Percentiles rank a stretch among this genome's conserved stretches.
These are phyloP conservation scores for Lophotis ruficrista DNA, from an alignment of 2,113 vertebrate species.

Conservation along the genomic window DNA sequence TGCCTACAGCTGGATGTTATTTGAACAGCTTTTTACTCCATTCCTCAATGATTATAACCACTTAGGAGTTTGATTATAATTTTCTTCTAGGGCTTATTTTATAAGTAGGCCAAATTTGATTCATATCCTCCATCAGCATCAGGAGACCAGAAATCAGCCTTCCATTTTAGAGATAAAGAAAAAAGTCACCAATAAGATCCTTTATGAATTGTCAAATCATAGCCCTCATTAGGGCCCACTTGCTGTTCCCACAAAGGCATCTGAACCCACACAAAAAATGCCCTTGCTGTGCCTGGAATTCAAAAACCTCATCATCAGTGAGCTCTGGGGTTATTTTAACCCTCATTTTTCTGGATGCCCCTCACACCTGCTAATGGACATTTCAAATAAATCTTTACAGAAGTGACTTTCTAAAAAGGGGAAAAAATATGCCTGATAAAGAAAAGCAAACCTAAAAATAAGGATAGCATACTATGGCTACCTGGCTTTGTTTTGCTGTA, in stretches of 20 bases:
- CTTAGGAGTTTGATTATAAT: constrained; percentile 53
- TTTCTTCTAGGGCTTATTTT: constrained; percentile 59
- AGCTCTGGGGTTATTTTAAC: neutral
- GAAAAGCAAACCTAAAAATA: neutral
- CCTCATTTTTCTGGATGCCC: neutral
- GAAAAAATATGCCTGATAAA: neutral
- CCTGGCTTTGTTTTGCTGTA: neutral
- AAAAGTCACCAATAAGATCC: neutral
- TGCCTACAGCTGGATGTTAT: constrained; percentile 23
- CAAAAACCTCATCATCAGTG: neutral
- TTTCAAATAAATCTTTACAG: neutral
- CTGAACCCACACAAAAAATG: neutral
- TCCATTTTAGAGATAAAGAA: neutral
- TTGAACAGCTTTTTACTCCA: constrained; percentile 24
- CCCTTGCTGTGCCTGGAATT: neutral
- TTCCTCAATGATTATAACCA: neutral
- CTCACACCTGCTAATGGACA: neutral
- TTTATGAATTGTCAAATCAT: neutral
- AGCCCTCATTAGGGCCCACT: neutral
- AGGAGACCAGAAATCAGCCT: constrained; percentile 57
- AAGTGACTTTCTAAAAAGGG: neutral
- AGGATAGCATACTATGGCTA: neutral
- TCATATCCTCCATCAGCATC: constrained; percentile 49
- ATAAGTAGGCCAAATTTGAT: constrained; percentile 53
- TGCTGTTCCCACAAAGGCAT: neutral